Conservation (phyloP, 2,888 invertebrate genomes). For the Chloromyia formosa region DNA sequence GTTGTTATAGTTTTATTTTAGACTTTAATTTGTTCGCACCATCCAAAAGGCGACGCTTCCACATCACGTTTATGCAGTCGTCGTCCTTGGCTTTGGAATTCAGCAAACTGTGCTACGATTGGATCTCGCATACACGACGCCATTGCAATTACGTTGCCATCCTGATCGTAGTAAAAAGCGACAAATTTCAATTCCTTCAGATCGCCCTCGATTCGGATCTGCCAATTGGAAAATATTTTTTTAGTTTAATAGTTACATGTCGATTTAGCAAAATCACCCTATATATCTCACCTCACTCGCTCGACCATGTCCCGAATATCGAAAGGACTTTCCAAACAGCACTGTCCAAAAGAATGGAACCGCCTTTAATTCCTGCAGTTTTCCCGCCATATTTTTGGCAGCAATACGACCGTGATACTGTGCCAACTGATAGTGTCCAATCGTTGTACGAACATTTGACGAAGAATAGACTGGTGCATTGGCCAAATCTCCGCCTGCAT, state of each 20-base stretch:
- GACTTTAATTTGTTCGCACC: slow-evolving; percentile 61
- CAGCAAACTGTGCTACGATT: slow-evolving; percentile 88
- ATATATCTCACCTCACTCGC: slow-evolving; percentile 55
- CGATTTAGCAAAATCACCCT: not conserved
- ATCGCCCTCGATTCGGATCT: slow-evolving; percentile 76
- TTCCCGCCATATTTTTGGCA: slow-evolving; percentile 85
- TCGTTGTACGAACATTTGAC: slow-evolving; percentile 70
- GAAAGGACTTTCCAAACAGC: slow-evolving; percentile 83
- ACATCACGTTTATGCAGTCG: slow-evolving; percentile 72
- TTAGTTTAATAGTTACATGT: not conserved
- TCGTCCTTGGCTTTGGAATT: slow-evolving; percentile 74
- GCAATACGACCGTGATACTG: slow-evolving; percentile 91
- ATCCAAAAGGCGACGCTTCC: slow-evolving; percentile 71
- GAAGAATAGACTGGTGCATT: slow-evolving; percentile 81
- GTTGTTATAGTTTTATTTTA: not conserved
- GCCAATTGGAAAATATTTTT: not conserved
- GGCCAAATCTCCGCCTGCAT: slow-evolving; percentile 93
- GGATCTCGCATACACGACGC: slow-evolving; percentile 87
- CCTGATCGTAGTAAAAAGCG: slow-evolving; percentile 77
- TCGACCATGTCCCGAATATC: slow-evolving; percentile 83
- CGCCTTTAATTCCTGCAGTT: slow-evolving; percentile 69
- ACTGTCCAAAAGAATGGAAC: slow-evolving; percentile 96
- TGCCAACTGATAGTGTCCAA: slow-evolving; percentile 92
- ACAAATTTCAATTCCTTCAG: slow-evolving; percentile 79
- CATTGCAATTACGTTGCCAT: slow-evolving; percentile 79